Conservation (phyloP, 2,888 invertebrate genomes). For the Slavum lentiscoides region DNA sequence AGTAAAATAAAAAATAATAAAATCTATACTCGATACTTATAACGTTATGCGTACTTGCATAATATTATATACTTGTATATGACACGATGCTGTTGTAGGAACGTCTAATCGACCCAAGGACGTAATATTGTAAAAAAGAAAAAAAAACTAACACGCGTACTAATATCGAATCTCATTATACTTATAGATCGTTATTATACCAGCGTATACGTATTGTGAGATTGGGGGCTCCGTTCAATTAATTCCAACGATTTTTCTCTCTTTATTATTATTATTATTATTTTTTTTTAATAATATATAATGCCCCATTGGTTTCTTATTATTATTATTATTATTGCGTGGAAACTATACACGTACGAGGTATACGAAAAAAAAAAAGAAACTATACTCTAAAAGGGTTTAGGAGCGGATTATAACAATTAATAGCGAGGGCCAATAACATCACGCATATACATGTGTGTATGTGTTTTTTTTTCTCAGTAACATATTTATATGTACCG, state of each 20-base stretch:
- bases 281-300: conserved; percentile 7
- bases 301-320: conserved; percentile 6
- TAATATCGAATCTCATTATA: conserved; percentile 38
- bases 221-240: conserved; percentile 28
- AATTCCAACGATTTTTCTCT: conserved; percentile 42
- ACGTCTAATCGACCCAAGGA: conserved; percentile 29
- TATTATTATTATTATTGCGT: conserved; percentile 43
- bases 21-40: too few species aligned
- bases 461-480: conserved; percentile 47
- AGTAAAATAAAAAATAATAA: background rate
- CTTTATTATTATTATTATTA: too few species aligned
- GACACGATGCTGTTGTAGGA: background rate
- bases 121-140: background rate
- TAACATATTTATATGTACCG: background rate
- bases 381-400: conserved; percentile 34
- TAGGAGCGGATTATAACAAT: conserved; percentile 37
- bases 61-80: too few species aligned
- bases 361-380: background rate
- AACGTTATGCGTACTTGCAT: too few species aligned
- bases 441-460: background rate
- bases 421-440: conserved; percentile 39
- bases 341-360: background rate
- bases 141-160: conserved; percentile 28
- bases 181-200: conserved; percentile 35
- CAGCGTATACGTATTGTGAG: too few species aligned